phyloP scores from a whole-genome alignment of 2,113 vertebrate genomes.

The Melanocharis versteri region DNA sequence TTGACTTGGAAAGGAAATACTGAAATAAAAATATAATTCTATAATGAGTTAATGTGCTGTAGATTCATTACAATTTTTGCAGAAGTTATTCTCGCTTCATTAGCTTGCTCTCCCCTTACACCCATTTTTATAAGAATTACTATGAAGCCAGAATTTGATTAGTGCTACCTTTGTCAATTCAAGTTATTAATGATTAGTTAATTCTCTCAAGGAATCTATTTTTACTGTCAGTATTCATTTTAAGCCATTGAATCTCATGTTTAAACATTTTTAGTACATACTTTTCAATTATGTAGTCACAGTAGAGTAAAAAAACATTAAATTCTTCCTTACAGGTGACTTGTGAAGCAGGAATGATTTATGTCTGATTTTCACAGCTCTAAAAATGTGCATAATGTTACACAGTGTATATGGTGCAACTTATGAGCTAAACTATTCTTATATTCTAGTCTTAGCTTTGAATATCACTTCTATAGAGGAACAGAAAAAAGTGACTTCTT shows the following conservation, averaged over 20 bases:
- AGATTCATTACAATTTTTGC: conserved; percentile 58
- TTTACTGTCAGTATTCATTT: conserved; percentile 63
- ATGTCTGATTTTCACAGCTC: conserved; percentile 47
- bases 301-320: conserved; percentile 31
- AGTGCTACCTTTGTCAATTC: conserved; percentile 65
- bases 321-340: conserved; percentile 51
- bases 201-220: conserved; percentile 63
- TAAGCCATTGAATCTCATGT: conserved; percentile 57
- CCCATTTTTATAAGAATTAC: conserved; percentile 49
- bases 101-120: conserved; percentile 39
- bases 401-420: background rate
- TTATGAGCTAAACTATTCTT: background rate
- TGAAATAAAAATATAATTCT: conserved; percentile 29
- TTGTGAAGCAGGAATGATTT: conserved; percentile 57
- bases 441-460: background rate
- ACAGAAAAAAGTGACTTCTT: background rate
- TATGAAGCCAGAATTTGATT: conserved; percentile 60
- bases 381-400: conserved; percentile 40
- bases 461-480: background rate
- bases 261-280: conserved; percentile 68
- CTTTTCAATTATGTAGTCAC: conserved; percentile 63
- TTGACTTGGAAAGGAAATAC: conserved; percentile 25
- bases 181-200: conserved; percentile 70
- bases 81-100: conserved; percentile 60
- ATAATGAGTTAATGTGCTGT: conserved; percentile 16